phyloP scores from a whole-genome alignment of 2,113 vertebrate genomes.

The Mixornis gularis region DNA sequence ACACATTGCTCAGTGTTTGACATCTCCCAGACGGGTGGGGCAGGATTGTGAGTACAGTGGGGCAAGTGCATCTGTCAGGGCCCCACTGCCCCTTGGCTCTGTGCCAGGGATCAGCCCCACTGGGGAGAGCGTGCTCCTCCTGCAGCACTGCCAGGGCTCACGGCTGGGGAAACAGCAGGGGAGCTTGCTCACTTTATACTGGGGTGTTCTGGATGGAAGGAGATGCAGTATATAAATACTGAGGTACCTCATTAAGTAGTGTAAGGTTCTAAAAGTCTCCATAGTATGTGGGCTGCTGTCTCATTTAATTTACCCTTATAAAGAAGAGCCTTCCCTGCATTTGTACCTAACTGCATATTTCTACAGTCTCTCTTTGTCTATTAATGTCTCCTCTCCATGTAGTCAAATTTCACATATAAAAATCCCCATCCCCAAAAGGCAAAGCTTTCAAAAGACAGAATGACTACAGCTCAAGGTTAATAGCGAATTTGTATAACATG shows the following conservation, averaged over 20 bases:
- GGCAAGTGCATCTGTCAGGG: neutral
- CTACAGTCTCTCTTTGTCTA: neutral
- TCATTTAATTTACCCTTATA: neutral
- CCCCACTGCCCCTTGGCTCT: fast-evolving
- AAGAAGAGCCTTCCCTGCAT: neutral
- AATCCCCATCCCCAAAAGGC: neutral
- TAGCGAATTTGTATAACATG: neutral
- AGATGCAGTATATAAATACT: neutral
- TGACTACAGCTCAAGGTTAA: neutral
- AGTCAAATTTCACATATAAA: neutral
- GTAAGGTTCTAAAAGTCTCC: neutral
- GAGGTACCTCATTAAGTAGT: neutral
- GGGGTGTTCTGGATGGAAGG: neutral
- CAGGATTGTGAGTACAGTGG: fast-evolving
- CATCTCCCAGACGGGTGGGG: neutral
- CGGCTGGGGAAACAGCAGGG: fast-evolving
- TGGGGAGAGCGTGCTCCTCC: neutral
- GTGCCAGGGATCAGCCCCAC: fast-evolving
- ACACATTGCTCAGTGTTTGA: neutral
- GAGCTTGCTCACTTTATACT: fast-evolving
- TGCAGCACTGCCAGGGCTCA: fast-evolving
- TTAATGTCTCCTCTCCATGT: neutral
- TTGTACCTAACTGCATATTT: neutral
- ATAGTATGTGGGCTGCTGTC: neutral
- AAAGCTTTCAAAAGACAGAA: neutral